Evolutionary conservation across 2,888 invertebrate species (phyloP).

Genomic region (Molorchus minor): DNA sequence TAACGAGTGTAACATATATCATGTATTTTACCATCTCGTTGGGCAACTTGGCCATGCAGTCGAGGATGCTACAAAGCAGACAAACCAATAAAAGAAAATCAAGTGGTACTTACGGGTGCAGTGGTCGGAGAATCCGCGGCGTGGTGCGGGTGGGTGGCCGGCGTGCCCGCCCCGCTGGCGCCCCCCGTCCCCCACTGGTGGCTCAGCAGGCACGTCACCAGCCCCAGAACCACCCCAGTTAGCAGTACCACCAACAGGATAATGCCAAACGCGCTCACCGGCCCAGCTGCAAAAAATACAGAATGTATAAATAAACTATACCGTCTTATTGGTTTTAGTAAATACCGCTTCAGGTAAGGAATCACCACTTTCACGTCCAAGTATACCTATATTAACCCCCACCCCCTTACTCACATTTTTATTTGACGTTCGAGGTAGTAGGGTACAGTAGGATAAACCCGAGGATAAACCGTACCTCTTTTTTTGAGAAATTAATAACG

Average conservation of each 20-base stretch:
- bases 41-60: too few species aligned
- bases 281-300: constrained; percentile 45
- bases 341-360: too few species aligned
- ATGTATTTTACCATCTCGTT: too few species aligned
- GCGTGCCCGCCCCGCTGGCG: constrained; percentile 51
- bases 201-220: constrained; percentile 68
- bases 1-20: too few species aligned
- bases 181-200: constrained; percentile 62
- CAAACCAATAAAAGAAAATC: neutral
- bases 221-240: constrained; percentile 58
- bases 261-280: constrained; percentile 56
- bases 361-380: too few species aligned
- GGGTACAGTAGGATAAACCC: too few species aligned
- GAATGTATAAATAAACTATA: neutral
- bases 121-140: constrained; percentile 59
- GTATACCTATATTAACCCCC: too few species aligned
- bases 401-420: too few species aligned
- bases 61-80: too few species aligned
- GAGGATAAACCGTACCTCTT: too few species aligned
- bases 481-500: too few species aligned
- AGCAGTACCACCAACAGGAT: constrained; percentile 57
- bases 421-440: too few species aligned
- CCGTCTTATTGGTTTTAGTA: neutral
- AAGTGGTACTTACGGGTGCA: constrained; percentile 58
- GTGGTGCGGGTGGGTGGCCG: constrained; percentile 58